Percentiles rank a stretch among this genome's conserved stretches.
phyloP scores from a whole-genome alignment of 2,797 vertebrate genomes.

The Alauda arvensis region DNA sequence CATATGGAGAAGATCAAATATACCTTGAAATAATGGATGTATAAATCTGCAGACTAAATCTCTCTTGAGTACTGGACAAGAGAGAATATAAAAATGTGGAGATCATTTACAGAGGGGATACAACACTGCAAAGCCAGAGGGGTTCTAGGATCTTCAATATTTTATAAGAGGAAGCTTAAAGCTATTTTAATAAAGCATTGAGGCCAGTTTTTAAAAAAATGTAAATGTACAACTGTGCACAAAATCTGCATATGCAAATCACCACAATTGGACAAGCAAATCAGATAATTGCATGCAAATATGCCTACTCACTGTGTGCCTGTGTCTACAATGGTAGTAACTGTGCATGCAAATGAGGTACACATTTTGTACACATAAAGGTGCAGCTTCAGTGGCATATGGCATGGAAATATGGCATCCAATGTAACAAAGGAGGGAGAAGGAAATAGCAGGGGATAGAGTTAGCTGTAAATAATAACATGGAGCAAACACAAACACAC shows the following conservation, averaged over 20 bases:
- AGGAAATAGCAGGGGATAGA: constrained; percentile 44
- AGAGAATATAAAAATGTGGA: constrained; percentile 38
- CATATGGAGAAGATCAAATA: constrained; percentile 64
- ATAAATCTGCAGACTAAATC: constrained; percentile 59
- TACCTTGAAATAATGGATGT: constrained; percentile 58
- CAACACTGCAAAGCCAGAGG: constrained; percentile 32
- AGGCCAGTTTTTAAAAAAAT: constrained; percentile 56
- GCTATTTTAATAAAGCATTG: constrained; percentile 51
- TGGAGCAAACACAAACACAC: constrained; percentile 45
- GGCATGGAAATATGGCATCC: constrained; percentile 54
- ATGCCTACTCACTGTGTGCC: constrained; percentile 51
- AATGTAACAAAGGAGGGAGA: constrained; percentile 52
- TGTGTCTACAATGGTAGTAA: constrained; percentile 62
- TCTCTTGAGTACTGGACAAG: constrained; percentile 36
- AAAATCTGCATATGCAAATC: constrained; percentile 61
- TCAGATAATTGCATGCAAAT: constrained; percentile 67
- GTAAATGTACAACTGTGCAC: constrained; percentile 60
- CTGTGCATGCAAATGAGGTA: constrained; percentile 62
- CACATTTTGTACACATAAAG: constrained; percentile 64
- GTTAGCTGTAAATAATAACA: constrained; percentile 61
- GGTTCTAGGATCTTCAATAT: constrained; percentile 47
- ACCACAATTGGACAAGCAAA: constrained; percentile 57
- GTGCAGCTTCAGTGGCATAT: constrained; percentile 59
- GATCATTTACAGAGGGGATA: constrained; percentile 33
- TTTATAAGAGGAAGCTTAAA: constrained; percentile 47